These are phyloP conservation scores for Amphiprion clarkii DNA, from an alignment of 2,797 vertebrate genomes.

Conservation along the genomic window DNA sequence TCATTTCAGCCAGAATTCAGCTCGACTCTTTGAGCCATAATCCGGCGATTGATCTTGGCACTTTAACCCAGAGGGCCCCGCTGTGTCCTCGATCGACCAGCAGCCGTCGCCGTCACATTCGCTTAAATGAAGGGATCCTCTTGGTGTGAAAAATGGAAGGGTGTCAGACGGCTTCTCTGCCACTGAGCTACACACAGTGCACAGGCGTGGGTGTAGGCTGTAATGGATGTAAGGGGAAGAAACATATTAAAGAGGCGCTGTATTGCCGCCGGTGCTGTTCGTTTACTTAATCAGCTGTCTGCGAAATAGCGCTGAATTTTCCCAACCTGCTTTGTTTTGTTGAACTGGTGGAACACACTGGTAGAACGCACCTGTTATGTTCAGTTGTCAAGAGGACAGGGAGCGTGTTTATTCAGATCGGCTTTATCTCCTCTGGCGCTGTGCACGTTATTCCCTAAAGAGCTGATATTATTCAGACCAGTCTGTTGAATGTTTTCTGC, in stretches of 20 bases:
- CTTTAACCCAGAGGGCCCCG: conserved; percentile 65
- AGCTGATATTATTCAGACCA: conserved; percentile 11
- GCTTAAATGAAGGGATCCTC: conserved; percentile 66
- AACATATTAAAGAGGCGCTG: conserved; percentile 12
- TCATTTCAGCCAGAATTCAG: conserved; percentile 46
- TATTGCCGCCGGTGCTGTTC: conserved; percentile 24
- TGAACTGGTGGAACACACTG: conserved; percentile 3
- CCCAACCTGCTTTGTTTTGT: conserved; percentile 17
- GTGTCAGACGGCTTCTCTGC: conserved; percentile 35
- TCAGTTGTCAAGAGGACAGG: not conserved
- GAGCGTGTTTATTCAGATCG: conserved; percentile 10
- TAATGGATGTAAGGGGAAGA: conserved; percentile 45
- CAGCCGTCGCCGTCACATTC: conserved; percentile 70
- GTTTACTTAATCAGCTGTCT: conserved; percentile 35
- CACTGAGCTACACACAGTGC: conserved; percentile 49
- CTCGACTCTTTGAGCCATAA: conserved; percentile 64
- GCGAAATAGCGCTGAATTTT: conserved; percentile 15
- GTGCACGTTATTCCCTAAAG: conserved; percentile 7
- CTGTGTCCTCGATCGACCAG: conserved; percentile 70
- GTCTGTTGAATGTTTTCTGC: conserved; percentile 13
- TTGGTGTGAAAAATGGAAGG: conserved; percentile 66
- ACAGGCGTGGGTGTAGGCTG: conserved; percentile 32
- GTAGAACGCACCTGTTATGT: conserved; percentile 24
- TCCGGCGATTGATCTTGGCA: conserved; percentile 69
- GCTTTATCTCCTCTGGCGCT: conserved; percentile 13